Percentiles rank a stretch among this genome's conserved stretches.
phyloP scores from a whole-genome alignment of 2,797 vertebrate species.

The Steatocranus sp. region DNA sequence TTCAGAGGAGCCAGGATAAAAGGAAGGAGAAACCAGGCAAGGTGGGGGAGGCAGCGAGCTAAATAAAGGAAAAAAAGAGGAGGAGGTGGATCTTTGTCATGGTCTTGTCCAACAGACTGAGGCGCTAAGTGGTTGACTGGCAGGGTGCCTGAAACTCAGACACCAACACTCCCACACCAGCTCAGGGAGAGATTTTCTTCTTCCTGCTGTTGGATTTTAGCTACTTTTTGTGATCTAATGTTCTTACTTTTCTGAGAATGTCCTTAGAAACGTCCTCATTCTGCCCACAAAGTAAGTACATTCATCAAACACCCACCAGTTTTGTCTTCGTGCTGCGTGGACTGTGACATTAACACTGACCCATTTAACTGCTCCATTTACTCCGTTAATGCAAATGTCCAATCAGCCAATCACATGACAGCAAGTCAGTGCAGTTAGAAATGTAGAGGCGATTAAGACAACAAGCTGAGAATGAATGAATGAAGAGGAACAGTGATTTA shows the following conservation, averaged over 20 bases:
- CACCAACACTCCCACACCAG: not conserved
- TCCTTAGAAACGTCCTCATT: not conserved
- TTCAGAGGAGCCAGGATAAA: not conserved
- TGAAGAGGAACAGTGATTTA: not conserved
- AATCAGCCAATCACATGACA: not conserved
- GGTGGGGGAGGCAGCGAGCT: not conserved
- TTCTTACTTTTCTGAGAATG: not conserved
- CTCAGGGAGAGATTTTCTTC: not conserved
- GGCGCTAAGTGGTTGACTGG: slow-evolving; percentile 13
- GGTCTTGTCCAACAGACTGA: not conserved
- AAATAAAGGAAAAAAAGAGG: not conserved
- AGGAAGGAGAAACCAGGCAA: not conserved
- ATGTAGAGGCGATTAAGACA: not conserved
- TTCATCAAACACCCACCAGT: not conserved
- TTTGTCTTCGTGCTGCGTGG: not conserved
- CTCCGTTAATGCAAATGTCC: not conserved
- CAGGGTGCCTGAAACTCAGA: not conserved
- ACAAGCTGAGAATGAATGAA: not conserved
- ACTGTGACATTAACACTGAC: not conserved
- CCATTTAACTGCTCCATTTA: not conserved
- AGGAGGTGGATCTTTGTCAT: not conserved
- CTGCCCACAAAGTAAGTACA: not conserved
- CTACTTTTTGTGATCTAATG: not conserved
- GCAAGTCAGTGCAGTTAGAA: not conserved
- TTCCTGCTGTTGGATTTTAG: not conserved